Evolutionary conservation across 1,140 invertebrate species (phyloP).

Genomic region (Patella vulgata): DNA sequence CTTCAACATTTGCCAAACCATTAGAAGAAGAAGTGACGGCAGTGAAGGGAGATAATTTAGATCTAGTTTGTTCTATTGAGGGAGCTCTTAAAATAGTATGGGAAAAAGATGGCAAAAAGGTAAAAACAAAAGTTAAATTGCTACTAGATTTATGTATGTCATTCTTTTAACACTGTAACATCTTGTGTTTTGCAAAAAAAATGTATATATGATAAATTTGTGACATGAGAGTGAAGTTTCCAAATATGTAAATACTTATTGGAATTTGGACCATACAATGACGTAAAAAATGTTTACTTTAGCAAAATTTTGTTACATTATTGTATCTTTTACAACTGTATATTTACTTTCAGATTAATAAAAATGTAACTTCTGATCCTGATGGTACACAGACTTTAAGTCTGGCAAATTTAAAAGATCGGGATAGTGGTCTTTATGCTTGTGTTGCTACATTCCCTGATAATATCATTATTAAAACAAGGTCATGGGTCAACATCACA

Average conservation of each 20-base stretch:
- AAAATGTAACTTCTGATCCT: neutral
- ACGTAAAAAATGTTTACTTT: too few species aligned
- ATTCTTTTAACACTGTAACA: too few species aligned
- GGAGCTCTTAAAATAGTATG: conserved; percentile 44
- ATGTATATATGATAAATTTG: too few species aligned
- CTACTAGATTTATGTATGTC: too few species aligned
- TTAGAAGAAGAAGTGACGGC: conserved; percentile 35
- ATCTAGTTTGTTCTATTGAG: conserved; percentile 47
- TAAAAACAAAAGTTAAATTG: conserved; percentile 35
- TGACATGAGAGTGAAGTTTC: too few species aligned
- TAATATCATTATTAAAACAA: conserved; percentile 78
- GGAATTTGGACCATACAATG: too few species aligned
- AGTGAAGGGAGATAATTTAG: conserved; percentile 40
- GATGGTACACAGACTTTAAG: conserved; percentile 74
- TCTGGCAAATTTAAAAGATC: conserved; percentile 90
- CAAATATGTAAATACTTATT: too few species aligned
- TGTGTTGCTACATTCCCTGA: conserved; percentile 91
- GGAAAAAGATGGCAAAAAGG: conserved; percentile 54
- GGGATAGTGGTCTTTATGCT: conserved; percentile 96
- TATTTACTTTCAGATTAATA: too few species aligned
- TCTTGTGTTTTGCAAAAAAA: too few species aligned
- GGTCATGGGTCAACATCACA: conserved; percentile 33
- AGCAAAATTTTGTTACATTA: too few species aligned
- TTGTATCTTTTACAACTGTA: too few species aligned
- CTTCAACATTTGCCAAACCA: conserved; percentile 4